Percentiles rank a stretch among this genome's conserved stretches.
These are phyloP conservation scores for Emydocephalus ijimae DNA, from an alignment of 2,113 vertebrate genomes.

Conservation along the genomic window DNA sequence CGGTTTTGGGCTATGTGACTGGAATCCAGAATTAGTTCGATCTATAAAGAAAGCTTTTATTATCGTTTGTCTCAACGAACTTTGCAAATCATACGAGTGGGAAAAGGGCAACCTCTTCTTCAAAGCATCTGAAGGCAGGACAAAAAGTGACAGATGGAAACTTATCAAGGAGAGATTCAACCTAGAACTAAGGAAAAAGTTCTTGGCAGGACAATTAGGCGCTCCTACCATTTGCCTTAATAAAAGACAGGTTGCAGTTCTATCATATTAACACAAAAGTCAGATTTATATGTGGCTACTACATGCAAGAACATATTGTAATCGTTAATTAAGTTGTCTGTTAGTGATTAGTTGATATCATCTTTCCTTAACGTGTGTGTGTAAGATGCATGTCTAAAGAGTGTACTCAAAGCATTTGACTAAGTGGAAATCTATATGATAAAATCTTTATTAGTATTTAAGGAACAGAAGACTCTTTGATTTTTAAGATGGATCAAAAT, in stretches of 20 bases:
- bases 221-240: background rate
- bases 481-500: background rate
- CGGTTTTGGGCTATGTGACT: background rate
- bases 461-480: background rate
- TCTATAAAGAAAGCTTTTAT: background rate
- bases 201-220: background rate
- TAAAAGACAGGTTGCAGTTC: background rate
- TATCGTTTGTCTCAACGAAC: no score
- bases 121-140: background rate
- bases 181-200: background rate
- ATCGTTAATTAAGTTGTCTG: background rate
- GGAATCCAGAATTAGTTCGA: no score
- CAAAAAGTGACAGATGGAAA: background rate
- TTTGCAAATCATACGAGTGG: background rate
- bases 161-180: background rate
- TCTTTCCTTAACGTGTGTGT: background rate
- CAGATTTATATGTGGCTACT: background rate
- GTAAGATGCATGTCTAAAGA: background rate
- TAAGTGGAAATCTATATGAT: background rate
- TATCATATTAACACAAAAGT: background rate
- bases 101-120: background rate
- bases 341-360: background rate
- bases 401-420: background rate
- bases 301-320: background rate
- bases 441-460: background rate